Conservation (phyloP, 2,797 vertebrate genomes). For the Phrynocephalus forsythii region DNA sequence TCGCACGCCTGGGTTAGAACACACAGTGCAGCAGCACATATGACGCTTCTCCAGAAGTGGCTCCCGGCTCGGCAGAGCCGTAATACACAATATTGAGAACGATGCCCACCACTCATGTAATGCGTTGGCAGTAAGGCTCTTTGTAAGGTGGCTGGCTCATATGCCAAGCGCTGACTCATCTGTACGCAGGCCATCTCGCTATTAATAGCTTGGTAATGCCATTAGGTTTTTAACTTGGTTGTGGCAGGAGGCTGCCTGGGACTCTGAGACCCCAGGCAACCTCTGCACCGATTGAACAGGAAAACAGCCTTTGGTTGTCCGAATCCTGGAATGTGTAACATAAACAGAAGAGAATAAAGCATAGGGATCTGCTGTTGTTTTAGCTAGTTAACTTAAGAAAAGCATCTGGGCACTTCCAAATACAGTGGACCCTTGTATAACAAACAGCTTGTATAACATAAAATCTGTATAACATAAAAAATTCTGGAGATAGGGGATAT, state of each 20-base stretch:
- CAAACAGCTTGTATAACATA: no score
- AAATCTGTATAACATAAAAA: no score
- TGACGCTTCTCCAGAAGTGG: background rate
- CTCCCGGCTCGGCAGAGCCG: background rate
- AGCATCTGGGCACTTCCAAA: background rate
- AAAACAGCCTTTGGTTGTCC: background rate
- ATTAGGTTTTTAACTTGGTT: background rate
- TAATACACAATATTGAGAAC: background rate
- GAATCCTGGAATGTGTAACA: background rate
- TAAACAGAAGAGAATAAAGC: no score
- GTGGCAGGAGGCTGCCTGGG: background rate
- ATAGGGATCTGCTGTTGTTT: background rate
- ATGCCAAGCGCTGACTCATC: conserved; percentile 8
- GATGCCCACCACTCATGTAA: background rate
- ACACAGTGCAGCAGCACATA: background rate
- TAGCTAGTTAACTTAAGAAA: background rate
- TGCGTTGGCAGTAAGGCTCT: background rate
- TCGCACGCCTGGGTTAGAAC: background rate
- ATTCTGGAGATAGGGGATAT: no score
- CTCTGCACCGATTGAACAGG: background rate
- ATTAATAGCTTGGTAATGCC: conserved; percentile 13
- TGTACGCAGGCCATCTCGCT: background rate
- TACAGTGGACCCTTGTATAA: no score
- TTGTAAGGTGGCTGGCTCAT: background rate
- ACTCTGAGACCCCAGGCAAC: background rate